Evolutionary conservation across 2,888 invertebrate genomes (phyloP).

Genomic region (Cerceris ruficornis): DNA sequence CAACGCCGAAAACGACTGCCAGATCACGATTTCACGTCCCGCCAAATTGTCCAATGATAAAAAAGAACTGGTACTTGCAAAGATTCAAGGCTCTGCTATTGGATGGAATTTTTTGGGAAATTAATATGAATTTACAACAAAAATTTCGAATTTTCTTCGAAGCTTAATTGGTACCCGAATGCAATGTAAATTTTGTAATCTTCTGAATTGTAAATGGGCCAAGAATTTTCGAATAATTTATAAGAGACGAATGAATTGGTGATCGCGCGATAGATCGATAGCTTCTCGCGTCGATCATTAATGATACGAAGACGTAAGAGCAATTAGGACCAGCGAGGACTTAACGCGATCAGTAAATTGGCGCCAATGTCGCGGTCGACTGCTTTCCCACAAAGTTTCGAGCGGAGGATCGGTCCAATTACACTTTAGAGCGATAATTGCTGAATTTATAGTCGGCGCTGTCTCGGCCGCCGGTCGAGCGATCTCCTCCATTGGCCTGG

Average conservation of each 20-base stretch:
- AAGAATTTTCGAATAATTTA: no score
- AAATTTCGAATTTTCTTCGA: no score
- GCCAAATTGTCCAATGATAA: no score
- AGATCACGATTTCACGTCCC: neutral
- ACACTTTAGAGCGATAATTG: slow-evolving; percentile 78
- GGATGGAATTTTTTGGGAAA: no score
- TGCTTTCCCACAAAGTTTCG: slow-evolving; percentile 76
- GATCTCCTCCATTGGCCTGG: slow-evolving; percentile 71
- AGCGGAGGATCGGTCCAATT: slow-evolving; percentile 73
- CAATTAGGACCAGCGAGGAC: slow-evolving; percentile 62
- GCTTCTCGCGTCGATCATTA: slow-evolving; percentile 24
- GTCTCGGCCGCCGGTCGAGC: slow-evolving; percentile 51
- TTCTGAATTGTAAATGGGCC: no score
- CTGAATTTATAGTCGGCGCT: slow-evolving; percentile 74
- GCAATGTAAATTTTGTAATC: no score
- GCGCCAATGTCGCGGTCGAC: slow-evolving; percentile 75
- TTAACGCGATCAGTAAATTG: slow-evolving; percentile 76
- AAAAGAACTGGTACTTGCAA: no score
- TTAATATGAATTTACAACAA: no score
- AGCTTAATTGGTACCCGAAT: no score
- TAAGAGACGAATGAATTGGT: no score
- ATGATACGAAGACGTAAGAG: slow-evolving; percentile 34
- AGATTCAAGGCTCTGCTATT: no score
- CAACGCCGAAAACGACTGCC: slow-evolving; percentile 5
- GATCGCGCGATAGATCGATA: slow-evolving; percentile 14